phyloP scores from a whole-genome alignment of 2,113 vertebrate species.

The Apodemus sylvaticus region DNA sequence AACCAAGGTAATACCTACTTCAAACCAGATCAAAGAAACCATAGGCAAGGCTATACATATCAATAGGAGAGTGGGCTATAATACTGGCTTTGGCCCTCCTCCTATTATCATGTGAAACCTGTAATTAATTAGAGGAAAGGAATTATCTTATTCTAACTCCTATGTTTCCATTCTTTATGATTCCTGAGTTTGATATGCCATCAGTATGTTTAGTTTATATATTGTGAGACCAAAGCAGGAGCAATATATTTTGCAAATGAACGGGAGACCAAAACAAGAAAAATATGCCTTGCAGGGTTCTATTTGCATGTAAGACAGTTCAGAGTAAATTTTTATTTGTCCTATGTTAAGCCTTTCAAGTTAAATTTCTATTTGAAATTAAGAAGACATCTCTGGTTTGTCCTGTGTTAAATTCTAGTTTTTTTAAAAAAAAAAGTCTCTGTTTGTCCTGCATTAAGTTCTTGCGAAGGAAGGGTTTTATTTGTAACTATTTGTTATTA shows the following conservation, averaged over 20 bases:
- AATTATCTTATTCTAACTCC: background rate
- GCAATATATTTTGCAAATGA: too few species aligned
- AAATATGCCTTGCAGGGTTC: too few species aligned
- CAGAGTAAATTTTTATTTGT: too few species aligned
- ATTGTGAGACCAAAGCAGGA: background rate
- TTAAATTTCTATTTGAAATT: background rate
- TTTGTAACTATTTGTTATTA: background rate
- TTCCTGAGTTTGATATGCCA: background rate
- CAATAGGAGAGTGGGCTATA: background rate
- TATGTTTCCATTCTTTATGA: background rate
- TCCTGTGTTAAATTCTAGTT: background rate
- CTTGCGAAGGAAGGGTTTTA: background rate
- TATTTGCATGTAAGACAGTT: too few species aligned
- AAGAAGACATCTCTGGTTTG: background rate
- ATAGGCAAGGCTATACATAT: background rate
- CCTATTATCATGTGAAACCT: background rate
- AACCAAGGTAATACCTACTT: background rate
- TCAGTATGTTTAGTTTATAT: background rate
- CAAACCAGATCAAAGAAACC: background rate
- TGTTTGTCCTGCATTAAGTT: background rate
- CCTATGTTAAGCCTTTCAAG: background rate
- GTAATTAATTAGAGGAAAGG: constrained; percentile 12
- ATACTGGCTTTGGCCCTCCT: background rate
- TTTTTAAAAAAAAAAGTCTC: background rate
- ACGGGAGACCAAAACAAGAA: too few species aligned